Evolutionary conservation across 2,113 vertebrate genomes (phyloP).

Genomic region (Pollachius pollachius): DNA sequence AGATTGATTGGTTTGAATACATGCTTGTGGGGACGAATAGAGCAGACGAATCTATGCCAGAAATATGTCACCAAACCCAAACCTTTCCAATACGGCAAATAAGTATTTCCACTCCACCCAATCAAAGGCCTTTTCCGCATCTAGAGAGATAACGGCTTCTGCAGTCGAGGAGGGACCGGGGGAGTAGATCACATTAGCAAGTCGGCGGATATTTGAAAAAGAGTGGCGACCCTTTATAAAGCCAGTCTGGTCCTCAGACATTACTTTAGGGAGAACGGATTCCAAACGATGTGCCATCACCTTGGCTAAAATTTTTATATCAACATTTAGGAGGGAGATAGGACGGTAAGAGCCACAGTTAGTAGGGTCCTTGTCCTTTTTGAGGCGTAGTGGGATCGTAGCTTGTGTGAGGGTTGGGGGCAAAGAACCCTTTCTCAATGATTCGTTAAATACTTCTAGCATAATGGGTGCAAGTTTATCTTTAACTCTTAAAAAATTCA

Average conservation of each 20-base stretch:
- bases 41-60: constrained; percentile 22
- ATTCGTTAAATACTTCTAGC: constrained; percentile 18
- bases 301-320: constrained; percentile 23
- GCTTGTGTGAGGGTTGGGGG: too few species aligned
- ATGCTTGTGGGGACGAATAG: constrained; percentile 6
- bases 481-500: background rate
- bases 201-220: constrained; percentile 12
- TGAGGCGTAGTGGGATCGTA: too few species aligned
- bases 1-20: constrained; percentile 11
- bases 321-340: background rate
- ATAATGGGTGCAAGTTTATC: constrained; percentile 17
- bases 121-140: constrained; percentile 22
- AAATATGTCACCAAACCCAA: constrained; percentile 12
- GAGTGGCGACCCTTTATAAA: constrained; percentile 21
- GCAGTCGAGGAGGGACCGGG: background rate
- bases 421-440: constrained; percentile 5
- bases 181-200: constrained; percentile 10
- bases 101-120: constrained; percentile 18
- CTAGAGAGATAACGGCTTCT: constrained; percentile 16
- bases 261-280: constrained; percentile 11
- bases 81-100: constrained; percentile 5
- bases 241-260: constrained; percentile 22
- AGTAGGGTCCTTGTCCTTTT: constrained; percentile 15
- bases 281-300: constrained; percentile 5
- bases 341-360: constrained; percentile 8